Percentiles rank a stretch among this genome's conserved stretches.
phyloP scores from a whole-genome alignment of 2,113 vertebrate species.

The Crotophaga sulcirostris region DNA sequence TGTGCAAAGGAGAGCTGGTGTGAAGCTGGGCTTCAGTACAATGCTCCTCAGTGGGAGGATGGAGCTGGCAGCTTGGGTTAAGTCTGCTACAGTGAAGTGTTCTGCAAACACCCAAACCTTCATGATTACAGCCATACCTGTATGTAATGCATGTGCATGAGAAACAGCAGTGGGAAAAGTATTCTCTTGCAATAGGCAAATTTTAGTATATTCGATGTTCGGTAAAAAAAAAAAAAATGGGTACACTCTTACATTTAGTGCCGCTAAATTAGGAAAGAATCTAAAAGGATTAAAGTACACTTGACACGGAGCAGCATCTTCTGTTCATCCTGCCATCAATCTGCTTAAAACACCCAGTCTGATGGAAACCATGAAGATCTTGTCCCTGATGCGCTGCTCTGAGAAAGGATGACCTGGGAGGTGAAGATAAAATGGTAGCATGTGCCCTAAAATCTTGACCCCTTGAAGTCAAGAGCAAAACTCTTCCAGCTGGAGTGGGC shows the following conservation, averaged over 20 bases:
- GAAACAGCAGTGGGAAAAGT: not conserved
- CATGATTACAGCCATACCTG: not conserved
- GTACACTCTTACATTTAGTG: not conserved
- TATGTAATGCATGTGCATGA: fast-evolving
- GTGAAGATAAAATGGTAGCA: not conserved
- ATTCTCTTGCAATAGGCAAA: not conserved
- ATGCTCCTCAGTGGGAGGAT: not conserved
- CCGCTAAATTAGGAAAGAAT: not conserved
- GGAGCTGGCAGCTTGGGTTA: not conserved
- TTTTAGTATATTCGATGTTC: not conserved
- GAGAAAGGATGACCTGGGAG: not conserved
- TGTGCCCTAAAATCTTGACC: not conserved
- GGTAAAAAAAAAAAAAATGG: not conserved
- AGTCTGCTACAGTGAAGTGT: not conserved
- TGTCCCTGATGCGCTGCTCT: not conserved
- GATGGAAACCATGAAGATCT: not conserved
- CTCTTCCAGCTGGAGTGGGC: not conserved
- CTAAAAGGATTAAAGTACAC: not conserved
- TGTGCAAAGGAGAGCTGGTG: not conserved
- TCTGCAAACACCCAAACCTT: not conserved
- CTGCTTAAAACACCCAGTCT: not conserved
- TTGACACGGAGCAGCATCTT: not conserved
- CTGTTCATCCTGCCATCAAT: not conserved
- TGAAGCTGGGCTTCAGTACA: not conserved
- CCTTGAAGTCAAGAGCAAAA: not conserved